A percentile compares a stretch with the other conserved stretches of the same genome.
Conservation (phyloP, 2,113 vertebrate genomes). For the Chlorodrepanis virens region DNA sequence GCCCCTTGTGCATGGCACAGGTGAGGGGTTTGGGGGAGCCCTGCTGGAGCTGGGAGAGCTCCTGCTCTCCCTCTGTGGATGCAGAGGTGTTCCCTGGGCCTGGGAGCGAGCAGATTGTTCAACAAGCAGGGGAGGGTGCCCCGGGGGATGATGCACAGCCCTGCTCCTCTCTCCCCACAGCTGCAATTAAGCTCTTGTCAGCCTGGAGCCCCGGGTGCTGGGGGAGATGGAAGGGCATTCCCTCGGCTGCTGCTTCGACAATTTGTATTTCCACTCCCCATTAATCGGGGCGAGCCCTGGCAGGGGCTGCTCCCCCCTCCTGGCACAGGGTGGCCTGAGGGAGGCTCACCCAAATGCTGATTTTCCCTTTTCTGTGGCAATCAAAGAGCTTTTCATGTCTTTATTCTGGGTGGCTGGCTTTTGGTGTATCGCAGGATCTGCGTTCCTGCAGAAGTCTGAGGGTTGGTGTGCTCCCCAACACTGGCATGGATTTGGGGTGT, state of each 20-base stretch:
- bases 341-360: accelerated
- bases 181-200: conserved; percentile 34
- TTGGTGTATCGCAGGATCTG: accelerated
- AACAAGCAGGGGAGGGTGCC: neutral
- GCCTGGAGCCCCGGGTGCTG: neutral
- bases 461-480: accelerated
- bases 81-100: neutral
- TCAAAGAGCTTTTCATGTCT: neutral
- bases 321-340: accelerated
- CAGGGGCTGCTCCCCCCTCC: neutral
- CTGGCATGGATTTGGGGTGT: accelerated
- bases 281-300: neutral
- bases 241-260: neutral
- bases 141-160: neutral
- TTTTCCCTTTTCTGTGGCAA: neutral
- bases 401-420: accelerated
- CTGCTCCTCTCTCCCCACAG: neutral
- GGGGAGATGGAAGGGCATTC: neutral
- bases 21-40: neutral
- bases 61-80: neutral
- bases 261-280: conserved; percentile 4
- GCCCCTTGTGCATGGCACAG: accelerated
- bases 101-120: neutral
- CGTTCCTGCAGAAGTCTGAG: neutral
- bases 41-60: neutral